A percentile compares a stretch with the other conserved stretches of the same genome.
These are phyloP conservation scores for Addax nasomaculatus DNA, from an alignment of 2,113 vertebrate species.

Conservation along the genomic window DNA sequence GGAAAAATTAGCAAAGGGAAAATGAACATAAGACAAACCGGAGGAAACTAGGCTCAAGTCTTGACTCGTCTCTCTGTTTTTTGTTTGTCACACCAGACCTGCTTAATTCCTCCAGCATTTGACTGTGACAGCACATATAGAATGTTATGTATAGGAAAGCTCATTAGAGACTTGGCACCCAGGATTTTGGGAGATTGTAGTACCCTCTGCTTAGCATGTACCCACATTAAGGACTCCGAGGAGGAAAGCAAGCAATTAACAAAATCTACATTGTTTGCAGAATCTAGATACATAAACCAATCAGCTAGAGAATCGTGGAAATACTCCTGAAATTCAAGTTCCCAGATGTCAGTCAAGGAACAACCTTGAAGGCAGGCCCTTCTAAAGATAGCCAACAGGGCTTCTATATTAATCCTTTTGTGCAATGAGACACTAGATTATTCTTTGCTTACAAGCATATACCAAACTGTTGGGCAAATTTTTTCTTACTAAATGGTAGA, in stretches of 20 bases:
- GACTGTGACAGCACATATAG: not conserved
- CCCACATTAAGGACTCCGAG: not conserved
- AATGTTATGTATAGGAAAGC: not conserved
- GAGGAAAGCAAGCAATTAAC: not conserved
- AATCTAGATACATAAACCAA: not conserved
- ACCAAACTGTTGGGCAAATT: not conserved
- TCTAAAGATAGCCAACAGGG: not conserved
- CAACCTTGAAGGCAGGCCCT: not conserved
- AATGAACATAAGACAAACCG: not conserved
- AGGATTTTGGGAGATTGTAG: not conserved
- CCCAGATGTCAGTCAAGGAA: not conserved
- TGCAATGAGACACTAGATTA: not conserved
- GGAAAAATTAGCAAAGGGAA: not conserved
- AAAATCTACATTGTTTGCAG: not conserved
- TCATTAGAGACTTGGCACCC: not conserved
- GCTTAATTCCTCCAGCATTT: not conserved
- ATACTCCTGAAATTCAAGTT: not conserved
- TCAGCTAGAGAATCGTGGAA: not conserved
- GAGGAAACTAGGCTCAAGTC: not conserved
- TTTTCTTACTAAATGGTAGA: not conserved
- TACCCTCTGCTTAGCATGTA: not conserved
- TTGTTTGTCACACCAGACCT: not conserved
- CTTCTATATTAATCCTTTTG: not conserved
- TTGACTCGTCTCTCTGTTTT: not conserved
- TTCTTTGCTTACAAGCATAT: not conserved